Conservation (phyloP, 2,797 vertebrate species). For the Acanthurus tractus region DNA sequence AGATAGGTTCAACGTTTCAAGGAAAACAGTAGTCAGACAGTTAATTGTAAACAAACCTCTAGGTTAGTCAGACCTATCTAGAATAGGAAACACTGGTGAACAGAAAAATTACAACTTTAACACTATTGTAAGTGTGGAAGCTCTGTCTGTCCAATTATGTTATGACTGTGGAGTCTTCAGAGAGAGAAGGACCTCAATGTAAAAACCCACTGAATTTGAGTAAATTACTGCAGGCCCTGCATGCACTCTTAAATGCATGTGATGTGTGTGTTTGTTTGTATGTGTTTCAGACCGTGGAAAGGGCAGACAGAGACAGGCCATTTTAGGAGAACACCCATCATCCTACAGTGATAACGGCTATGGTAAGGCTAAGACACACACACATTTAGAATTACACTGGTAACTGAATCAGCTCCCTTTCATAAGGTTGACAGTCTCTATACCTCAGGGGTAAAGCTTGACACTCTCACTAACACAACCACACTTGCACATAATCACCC, state of each 20-base stretch:
- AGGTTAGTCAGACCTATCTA: not conserved
- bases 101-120: not conserved
- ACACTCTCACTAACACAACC: not conserved
- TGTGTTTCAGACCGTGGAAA: slow-evolving; percentile 91
- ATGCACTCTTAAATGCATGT: slow-evolving; percentile 6
- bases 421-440: slow-evolving; percentile 19
- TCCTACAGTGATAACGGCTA: slow-evolving; percentile 95
- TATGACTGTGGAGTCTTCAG: not conserved
- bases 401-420: slow-evolving; percentile 25
- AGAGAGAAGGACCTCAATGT: not conserved
- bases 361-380: slow-evolving; percentile 85
- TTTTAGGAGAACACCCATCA: slow-evolving; percentile 97
- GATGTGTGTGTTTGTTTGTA: slow-evolving; percentile 21
- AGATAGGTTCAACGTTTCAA: not conserved
- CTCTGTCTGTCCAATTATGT: too few species aligned
- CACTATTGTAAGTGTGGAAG: too few species aligned
- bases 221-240: not conserved
- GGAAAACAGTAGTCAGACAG: not conserved
- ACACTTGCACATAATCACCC: not conserved
- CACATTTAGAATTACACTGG: slow-evolving; percentile 3
- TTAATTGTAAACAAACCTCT: not conserved
- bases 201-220: not conserved
- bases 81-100: not conserved
- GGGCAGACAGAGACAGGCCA: slow-evolving; percentile 95
- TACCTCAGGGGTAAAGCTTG: slow-evolving; percentile 27